These are phyloP conservation scores for Muschampia plurimacula DNA, from an alignment of 2,888 invertebrate genomes.

Conservation along the genomic window DNA sequence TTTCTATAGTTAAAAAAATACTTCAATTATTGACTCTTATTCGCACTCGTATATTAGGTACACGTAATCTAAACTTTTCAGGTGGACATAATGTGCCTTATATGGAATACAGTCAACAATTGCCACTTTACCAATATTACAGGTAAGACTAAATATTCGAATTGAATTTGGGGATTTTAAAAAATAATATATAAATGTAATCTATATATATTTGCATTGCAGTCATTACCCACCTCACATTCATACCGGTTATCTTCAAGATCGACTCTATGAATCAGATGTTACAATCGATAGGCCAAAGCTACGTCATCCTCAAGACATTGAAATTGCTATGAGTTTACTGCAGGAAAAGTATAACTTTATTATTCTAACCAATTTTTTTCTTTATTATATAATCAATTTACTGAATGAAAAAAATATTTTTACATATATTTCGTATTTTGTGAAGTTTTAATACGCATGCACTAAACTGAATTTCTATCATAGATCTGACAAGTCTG, in stretches of 20 bases:
- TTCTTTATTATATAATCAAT: too few species aligned
- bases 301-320: conserved; percentile 71
- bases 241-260: conserved; percentile 52
- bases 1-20: too few species aligned
- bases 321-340: conserved; percentile 61
- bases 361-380: too few species aligned
- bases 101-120: conserved; percentile 47
- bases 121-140: conserved; percentile 41
- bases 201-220: conserved; percentile 6
- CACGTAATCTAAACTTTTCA: conserved; percentile 40
- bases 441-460: neutral
- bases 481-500: conserved; percentile 50
- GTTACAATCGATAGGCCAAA: conserved; percentile 43
- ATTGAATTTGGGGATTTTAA: neutral
- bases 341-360: conserved; percentile 17
- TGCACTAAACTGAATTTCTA: neutral
- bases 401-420: too few species aligned
- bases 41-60: too few species aligned
- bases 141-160: neutral
- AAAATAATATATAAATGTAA: neutral
- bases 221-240: conserved; percentile 53
- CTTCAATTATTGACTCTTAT: too few species aligned
- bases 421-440: too few species aligned
- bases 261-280: conserved; percentile 52
- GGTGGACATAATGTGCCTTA: conserved; percentile 54